Conservation (phyloP, 35 echinoderm and acorn worm genomes). For the Anneissia japonica region DNA sequence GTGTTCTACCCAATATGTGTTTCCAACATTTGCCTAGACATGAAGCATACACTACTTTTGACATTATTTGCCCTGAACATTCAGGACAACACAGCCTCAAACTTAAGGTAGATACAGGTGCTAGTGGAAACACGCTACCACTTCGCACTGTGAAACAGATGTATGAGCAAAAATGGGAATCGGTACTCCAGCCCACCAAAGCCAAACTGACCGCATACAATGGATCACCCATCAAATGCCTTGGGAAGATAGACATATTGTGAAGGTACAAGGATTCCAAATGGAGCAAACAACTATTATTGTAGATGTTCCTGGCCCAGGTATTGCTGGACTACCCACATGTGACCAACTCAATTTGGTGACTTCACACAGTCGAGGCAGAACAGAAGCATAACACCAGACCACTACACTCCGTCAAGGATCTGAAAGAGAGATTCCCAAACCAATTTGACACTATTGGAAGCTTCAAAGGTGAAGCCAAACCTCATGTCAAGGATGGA, state of each 20-base stretch:
- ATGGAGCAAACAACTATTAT: constrained; percentile 21
- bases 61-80: constrained; percentile 25
- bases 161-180: constrained; percentile 4
- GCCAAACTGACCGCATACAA: constrained; percentile 17
- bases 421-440: not conserved
- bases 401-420: constrained; percentile 11
- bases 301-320: constrained; percentile 43
- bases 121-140: constrained; percentile 22
- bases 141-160: constrained; percentile 1
- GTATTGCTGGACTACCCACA: constrained; percentile 23
- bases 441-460: constrained; percentile 44
- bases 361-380: not conserved
- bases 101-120: constrained; percentile 30
- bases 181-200: not conserved
- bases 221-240: not conserved
- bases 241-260: not conserved
- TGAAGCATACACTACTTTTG: constrained; percentile 31
- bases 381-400: not conserved
- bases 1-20: not conserved
- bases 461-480: constrained; percentile 39
- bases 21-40: not conserved
- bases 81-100: constrained; percentile 22
- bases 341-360: constrained; percentile 14
- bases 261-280: constrained; percentile 15
- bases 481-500: constrained; percentile 28